Evolutionary conservation across 2,113 vertebrate genomes (phyloP).

Genomic region (Engraulis encrasicolus): DNA sequence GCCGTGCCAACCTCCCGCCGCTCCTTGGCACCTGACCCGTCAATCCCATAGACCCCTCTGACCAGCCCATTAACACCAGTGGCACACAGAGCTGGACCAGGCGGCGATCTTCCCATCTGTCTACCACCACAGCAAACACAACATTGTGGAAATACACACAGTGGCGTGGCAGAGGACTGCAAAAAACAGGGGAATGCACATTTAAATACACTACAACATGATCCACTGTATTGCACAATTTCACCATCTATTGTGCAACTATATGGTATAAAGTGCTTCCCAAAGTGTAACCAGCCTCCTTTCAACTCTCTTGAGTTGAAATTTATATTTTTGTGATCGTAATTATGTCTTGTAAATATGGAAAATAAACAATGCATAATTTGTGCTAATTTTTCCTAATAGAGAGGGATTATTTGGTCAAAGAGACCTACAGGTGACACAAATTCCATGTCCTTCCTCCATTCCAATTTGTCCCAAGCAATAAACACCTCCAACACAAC

Average conservation of each 20-base stretch:
- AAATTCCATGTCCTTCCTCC: background rate
- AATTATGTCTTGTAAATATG: background rate
- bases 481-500: background rate
- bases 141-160: background rate
- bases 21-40: background rate
- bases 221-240: too few species aligned
- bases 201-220: too few species aligned
- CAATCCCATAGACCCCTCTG: slow-evolving; percentile 2
- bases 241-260: too few species aligned
- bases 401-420: background rate
- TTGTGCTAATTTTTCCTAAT: background rate
- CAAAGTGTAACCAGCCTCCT: too few species aligned
- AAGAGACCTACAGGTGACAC: background rate
- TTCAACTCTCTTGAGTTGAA: too few species aligned
- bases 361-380: background rate
- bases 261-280: too few species aligned
- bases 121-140: background rate
- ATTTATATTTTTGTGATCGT: background rate
- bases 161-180: background rate
- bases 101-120: background rate
- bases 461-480: background rate
- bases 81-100: background rate
- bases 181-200: background rate
- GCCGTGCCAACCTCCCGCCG: background rate
- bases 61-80: background rate